Evolutionary conservation across 2,888 invertebrate genomes (phyloP), one percentile per base, ranked within the genome.

Genomic region (Drosophila demipolita): DNA sequence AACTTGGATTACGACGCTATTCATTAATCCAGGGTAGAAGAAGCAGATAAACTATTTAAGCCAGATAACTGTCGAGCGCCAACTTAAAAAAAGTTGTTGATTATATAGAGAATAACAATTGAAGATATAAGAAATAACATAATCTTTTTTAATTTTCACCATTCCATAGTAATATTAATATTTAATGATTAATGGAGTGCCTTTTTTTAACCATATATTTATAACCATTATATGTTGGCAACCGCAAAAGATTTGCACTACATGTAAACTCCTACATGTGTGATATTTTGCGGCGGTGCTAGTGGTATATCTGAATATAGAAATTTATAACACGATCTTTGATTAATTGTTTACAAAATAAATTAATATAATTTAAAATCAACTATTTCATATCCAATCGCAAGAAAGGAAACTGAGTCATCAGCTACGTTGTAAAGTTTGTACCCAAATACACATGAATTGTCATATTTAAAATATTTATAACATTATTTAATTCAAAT

Each of bases 211-310:
- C 1, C 3, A 40, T 17, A 57, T 32, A n/a, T 29, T 29, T 40
- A 20, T 15, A 29, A 15, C 40, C 12, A 5, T 20, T 57, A 32
- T 42, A 42, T 32, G 40, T 8, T 6, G 26, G 23, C 23, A 23
- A 45, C 58, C 67, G 26, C 68, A 68, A 29, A 12, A 36, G 20
- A 26, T 17, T 2, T n/a, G 7, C 17, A 23, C 20, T 5, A 17
- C 29, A n/a, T 45, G 35, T 60, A 7, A 20, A 3, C 15, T 45
- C 33, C 4, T 7, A 33, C 20, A 23, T 78, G 75, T 78, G 53
- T 53, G 1, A 12, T 78, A 1, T 50, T 71, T 71, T 53, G 32
- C 60, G 3, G 70, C 70, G 0, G 0, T 8, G 0, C 5, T 63
- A 9, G 1, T 36, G 1, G 3, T 29, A 7, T 53, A 36, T 52